phyloP scores from a whole-genome alignment of 2,888 invertebrate genomes.

The Cetonia aurata region DNA sequence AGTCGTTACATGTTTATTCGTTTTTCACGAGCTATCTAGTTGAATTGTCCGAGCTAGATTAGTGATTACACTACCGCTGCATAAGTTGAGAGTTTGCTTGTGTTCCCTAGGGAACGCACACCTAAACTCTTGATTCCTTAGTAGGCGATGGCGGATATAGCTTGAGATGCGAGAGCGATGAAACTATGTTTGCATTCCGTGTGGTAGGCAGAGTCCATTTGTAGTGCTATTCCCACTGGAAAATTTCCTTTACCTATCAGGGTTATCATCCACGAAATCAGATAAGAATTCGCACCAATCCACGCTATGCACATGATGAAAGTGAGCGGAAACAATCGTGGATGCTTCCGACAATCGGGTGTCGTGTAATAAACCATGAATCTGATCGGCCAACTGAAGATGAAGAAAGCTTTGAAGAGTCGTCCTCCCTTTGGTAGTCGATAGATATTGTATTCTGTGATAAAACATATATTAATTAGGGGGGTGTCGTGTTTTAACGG shows the following conservation, averaged over 20 bases:
- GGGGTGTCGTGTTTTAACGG: too few species aligned
- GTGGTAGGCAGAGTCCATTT: too few species aligned
- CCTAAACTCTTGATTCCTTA: too few species aligned
- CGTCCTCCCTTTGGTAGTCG: constrained; percentile 53
- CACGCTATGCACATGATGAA: constrained; percentile 90
- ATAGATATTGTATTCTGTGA: constrained; percentile 43
- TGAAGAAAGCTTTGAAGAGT: constrained; percentile 72
- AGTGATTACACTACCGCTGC: too few species aligned
- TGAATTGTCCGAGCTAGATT: too few species aligned
- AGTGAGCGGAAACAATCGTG: constrained; percentile 78
- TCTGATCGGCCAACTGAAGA: constrained; percentile 80
- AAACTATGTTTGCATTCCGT: too few species aligned
- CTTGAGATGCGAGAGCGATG: too few species aligned
- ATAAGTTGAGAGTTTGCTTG: not conserved
- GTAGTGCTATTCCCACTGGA: too few species aligned
- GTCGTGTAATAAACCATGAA: constrained; percentile 75
- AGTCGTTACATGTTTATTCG: too few species aligned
- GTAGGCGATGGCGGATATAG: too few species aligned
- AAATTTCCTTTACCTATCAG: constrained; percentile 78
- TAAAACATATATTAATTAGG: not conserved
- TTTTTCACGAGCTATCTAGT: too few species aligned
- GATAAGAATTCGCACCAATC: constrained; percentile 87
- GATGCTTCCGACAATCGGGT: constrained; percentile 76
- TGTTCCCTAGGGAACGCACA: too few species aligned
- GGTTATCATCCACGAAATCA: constrained; percentile 94